A percentile compares a stretch with the other conserved stretches of the same genome.
Evolutionary conservation across 2,113 vertebrate genomes (phyloP).

Genomic region (Caranx ignobilis): DNA sequence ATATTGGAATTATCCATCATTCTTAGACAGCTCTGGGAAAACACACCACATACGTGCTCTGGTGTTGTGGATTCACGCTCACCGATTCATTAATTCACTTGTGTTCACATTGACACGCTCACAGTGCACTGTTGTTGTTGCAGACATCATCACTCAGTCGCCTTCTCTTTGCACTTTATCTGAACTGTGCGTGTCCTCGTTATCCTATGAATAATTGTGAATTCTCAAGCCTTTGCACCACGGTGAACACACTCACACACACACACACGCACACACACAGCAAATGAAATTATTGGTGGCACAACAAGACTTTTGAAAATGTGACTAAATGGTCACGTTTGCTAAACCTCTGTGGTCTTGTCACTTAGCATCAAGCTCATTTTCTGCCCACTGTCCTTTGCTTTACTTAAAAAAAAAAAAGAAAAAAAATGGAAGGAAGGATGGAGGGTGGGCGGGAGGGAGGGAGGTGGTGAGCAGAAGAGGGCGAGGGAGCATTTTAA

Average conservation of each 20-base stretch:
- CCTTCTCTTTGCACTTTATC: constrained; percentile 22
- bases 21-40: constrained; percentile 38
- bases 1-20: constrained; percentile 66
- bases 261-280: too few relatives aligned
- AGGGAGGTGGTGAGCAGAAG: constrained; percentile 23
- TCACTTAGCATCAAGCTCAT: constrained; percentile 42
- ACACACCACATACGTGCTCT: neutral
- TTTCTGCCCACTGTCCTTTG: constrained; percentile 8
- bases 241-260: too few relatives aligned
- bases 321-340: constrained; percentile 15
- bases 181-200: constrained; percentile 5
- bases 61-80: neutral
- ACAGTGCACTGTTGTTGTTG: neutral
- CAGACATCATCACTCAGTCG: constrained; percentile 16
- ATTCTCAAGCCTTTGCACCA: neutral
- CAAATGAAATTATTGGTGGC: constrained; percentile 28
- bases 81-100: constrained; percentile 30
- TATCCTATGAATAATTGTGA: constrained; percentile 34
- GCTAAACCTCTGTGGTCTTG: neutral
- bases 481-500: constrained; percentile 44
- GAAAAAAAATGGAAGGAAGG: too few relatives aligned
- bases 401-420: neutral
- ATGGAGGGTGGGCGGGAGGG: too few relatives aligned
- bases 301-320: constrained; percentile 24
- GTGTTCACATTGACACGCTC: constrained; percentile 15